Evolutionary conservation across 2,888 invertebrate genomes (phyloP).

Genomic region (Ceriagrion tenellum): DNA sequence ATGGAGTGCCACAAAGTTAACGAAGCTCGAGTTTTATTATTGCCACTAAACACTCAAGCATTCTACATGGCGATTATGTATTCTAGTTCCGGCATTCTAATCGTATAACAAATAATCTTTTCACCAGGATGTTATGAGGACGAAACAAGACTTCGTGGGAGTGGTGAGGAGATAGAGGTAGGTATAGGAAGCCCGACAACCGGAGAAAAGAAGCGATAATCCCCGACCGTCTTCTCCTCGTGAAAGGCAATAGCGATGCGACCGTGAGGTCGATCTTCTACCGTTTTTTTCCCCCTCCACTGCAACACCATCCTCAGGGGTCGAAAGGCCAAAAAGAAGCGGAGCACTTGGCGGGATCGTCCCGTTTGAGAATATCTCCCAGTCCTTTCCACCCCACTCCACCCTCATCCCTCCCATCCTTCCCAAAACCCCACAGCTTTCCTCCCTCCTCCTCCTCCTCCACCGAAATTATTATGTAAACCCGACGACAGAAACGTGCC

Average conservation of each 20-base stretch:
- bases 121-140: too few relatives aligned
- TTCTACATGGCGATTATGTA: too few relatives aligned
- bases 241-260: not conserved
- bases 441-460: not conserved
- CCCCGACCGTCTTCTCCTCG: not conserved
- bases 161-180: too few relatives aligned
- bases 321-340: not conserved
- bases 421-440: not conserved
- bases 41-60: too few relatives aligned
- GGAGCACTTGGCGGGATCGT: not conserved
- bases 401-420: not conserved
- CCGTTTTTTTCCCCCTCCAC: not conserved
- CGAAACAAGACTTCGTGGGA: too few relatives aligned
- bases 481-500: not conserved
- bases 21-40: too few relatives aligned
- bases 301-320: not conserved
- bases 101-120: too few relatives aligned
- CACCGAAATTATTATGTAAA: not conserved
- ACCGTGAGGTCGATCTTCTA: not conserved
- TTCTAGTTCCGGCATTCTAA: too few relatives aligned
- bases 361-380: not conserved
- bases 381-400: not conserved
- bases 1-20: too few relatives aligned
- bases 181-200: too few relatives aligned
- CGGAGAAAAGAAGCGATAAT: too few relatives aligned